These are phyloP conservation scores for Drosophila biarmipes DNA, from an alignment of 1,140 invertebrate species.

Conservation along the genomic window DNA sequence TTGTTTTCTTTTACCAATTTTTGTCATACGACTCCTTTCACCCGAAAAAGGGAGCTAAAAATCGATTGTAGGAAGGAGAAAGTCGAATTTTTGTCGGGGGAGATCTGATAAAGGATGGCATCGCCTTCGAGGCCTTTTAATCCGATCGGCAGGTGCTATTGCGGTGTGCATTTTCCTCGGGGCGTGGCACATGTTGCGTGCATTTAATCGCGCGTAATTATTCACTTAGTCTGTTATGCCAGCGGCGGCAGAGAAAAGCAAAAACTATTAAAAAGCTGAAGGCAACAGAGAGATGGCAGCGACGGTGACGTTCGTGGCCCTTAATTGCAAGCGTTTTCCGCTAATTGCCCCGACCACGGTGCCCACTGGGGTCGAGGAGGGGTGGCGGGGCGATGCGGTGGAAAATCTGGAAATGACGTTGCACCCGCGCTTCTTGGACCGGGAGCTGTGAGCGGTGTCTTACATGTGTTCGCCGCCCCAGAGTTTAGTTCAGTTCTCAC, in stretches of 20 bases:
- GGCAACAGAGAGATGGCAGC: constrained; percentile 8
- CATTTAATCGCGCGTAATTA: constrained; percentile 77
- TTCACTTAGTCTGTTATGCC: constrained; percentile 70
- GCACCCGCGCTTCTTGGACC: neutral
- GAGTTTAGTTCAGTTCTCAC: constrained; percentile 50
- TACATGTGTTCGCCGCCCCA: constrained; percentile 49
- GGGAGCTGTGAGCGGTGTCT: constrained; percentile 41
- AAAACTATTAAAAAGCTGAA: constrained; percentile 1
- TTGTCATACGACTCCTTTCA: constrained; percentile 13
- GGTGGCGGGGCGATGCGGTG: neutral
- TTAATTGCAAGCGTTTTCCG: constrained; percentile 59
- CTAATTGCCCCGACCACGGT: constrained; percentile 37
- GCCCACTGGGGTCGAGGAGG: neutral
- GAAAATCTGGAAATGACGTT: neutral
- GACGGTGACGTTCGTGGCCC: constrained; percentile 18
- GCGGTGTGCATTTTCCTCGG: constrained; percentile 1
- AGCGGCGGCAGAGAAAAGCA: constrained; percentile 12
- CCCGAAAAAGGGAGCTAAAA: constrained; percentile 2
- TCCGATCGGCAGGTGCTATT: constrained; percentile 23
- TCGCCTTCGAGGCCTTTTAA: constrained; percentile 13
- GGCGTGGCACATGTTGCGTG: constrained; percentile 62
- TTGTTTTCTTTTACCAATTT: too few species aligned
- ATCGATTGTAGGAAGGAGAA: constrained; percentile 59
- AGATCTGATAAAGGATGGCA: constrained; percentile 14
- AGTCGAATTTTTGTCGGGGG: constrained; percentile 31